These are phyloP conservation scores for Scelioninae gen. 1 DNA, from an alignment of 2,888 invertebrate species.

Conservation along the genomic window DNA sequence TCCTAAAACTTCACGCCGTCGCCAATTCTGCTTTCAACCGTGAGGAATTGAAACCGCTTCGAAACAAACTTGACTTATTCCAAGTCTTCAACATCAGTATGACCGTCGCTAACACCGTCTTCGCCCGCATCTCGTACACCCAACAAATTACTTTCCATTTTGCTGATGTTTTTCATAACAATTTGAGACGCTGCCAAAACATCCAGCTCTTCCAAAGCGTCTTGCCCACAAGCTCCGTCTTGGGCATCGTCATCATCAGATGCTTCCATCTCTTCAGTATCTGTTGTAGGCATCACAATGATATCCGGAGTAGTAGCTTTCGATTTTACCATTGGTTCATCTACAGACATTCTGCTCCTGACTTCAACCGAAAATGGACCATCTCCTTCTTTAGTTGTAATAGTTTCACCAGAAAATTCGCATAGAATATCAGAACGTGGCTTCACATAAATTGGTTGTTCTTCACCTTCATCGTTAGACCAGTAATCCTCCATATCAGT, in stretches of 20 bases:
- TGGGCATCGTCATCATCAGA: constrained; percentile 80
- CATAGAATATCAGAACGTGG: constrained; percentile 77
- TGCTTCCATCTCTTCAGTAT: constrained; percentile 81
- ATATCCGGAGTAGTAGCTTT: constrained; percentile 70
- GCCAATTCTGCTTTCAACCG: not conserved
- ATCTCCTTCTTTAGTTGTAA: constrained; percentile 82
- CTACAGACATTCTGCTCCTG: constrained; percentile 79
- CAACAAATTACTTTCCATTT: constrained; percentile 75
- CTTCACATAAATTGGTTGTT: constrained; percentile 74
- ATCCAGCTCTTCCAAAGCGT: constrained; percentile 76
- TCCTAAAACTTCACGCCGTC: not conserved
- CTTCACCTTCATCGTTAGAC: constrained; percentile 78
- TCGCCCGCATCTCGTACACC: constrained; percentile 72
- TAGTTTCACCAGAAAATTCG: constrained; percentile 80
- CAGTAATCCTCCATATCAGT: constrained; percentile 81
- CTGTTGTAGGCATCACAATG: constrained; percentile 77
- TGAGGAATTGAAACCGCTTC: not conserved
- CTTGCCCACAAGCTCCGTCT: constrained; percentile 76
- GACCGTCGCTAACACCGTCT: constrained; percentile 77
- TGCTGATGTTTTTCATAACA: constrained; percentile 80
- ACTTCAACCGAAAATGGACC: constrained; percentile 82
- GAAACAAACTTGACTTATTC: constrained; percentile 73
- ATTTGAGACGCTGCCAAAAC: constrained; percentile 78
- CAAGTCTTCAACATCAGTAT: constrained; percentile 82
- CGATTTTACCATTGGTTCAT: constrained; percentile 37